Evolutionary conservation across 2,113 vertebrate species (phyloP), one percentile per base, ranked within the genome.

Genomic region (Rhipidura dahli): DNA sequence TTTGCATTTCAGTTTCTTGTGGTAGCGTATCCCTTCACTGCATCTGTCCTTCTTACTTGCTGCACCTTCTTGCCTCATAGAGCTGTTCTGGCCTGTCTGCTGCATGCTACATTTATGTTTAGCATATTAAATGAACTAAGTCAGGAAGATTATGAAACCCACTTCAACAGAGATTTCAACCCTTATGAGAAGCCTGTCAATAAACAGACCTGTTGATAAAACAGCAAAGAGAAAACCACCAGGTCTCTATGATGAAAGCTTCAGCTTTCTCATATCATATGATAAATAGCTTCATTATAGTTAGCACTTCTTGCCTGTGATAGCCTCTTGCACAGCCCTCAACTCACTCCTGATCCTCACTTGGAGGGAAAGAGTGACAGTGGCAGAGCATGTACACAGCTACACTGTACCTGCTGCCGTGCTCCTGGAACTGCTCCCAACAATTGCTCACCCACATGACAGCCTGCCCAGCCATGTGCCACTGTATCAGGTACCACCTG

Each of bases 131-230:
- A 83, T 42, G 1, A 94, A 61, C 63, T 61, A 40, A 87, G 23
- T 45, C 2, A 5, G 68, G 65, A 83, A 81, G 51, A 54, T 83
- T 70, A 85, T 21, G 47, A 93, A 90, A 88, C 44, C 6, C 27
- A 16, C 56, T 76, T 83, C 63, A 83, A 51, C 26, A 73, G 42
- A 63, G 76, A 78, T 83, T 72, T 93, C 63, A 56, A 2, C 4
- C 49, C 70, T 44, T 54, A 63, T 47, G 35, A 87, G 39, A 28
- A 78, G 47, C 33, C 71, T 78, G 42, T 28, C n/a, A n/a, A 59
- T 86, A 90, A 92, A 90, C 79, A 88, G 66, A 70, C 71, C 54
- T 75, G 59, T 13, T 86, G 64, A 92, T 70, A 90, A 86, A 88
- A 65, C 24, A 45, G 37, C 9, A 65, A 87, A 71, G 63, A 77